A percentile compares a stretch with the other conserved stretches of the same genome.
Conservation (phyloP, 1,140 invertebrate species). For the Manduca sexta region DNA sequence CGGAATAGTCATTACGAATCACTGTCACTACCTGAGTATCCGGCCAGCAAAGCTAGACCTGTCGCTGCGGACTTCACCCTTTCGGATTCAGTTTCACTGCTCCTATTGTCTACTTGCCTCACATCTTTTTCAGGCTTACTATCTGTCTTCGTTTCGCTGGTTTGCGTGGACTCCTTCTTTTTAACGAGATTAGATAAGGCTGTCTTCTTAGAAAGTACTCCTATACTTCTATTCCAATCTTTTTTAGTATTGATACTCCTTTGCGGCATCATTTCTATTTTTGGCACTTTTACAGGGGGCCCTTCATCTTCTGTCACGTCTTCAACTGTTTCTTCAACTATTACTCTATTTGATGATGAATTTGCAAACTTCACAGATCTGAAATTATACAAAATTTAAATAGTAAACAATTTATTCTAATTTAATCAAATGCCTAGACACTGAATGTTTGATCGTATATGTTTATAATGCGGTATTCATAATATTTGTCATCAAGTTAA, state of each 20-base stretch:
- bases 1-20: constrained; percentile 43
- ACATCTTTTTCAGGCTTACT: not conserved
- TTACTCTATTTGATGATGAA: constrained; percentile 59
- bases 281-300: constrained; percentile 54
- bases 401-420: no score
- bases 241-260: constrained; percentile 35
- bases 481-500: no score
- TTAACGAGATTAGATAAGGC: constrained; percentile 67
- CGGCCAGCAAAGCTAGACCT: constrained; percentile 79
- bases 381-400: constrained; percentile 43
- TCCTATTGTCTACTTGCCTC: constrained; percentile 7
- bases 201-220: constrained; percentile 60
- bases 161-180: constrained; percentile 37
- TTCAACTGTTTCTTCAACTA: constrained; percentile 83
- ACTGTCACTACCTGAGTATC: constrained; percentile 80
- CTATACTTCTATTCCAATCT: constrained; percentile 71
- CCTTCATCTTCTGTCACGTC: constrained; percentile 63
- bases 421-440: no score
- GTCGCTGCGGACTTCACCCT: constrained; percentile 22
- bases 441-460: no score
- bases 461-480: no score
- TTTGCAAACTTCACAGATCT: constrained; percentile 73
- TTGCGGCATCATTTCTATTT: constrained; percentile 41
- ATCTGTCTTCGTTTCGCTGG: not conserved
- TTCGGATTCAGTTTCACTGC: constrained; percentile 11